These are phyloP conservation scores for Cettia cetti DNA, from an alignment of 2,113 vertebrate species.

Conservation along the genomic window DNA sequence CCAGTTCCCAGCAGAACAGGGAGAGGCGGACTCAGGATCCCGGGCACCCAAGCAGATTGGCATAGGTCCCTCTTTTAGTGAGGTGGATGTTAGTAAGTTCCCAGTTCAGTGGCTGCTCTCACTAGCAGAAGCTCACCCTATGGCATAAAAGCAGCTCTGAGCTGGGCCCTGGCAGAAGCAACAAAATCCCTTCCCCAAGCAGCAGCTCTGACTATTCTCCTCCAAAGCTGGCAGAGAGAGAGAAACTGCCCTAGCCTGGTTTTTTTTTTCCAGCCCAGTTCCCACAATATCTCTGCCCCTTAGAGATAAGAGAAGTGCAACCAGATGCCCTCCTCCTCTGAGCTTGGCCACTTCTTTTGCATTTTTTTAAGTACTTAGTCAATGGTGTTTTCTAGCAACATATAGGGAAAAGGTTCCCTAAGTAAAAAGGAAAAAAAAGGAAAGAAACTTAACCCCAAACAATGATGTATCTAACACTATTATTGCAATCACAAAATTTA, in stretches of 20 bases:
- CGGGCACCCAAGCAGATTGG: accelerated
- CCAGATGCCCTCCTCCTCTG: not conserved
- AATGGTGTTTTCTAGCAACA: not conserved
- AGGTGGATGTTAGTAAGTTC: no score
- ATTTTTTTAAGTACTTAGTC: not conserved
- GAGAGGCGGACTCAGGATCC: not conserved
- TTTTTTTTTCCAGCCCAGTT: not conserved
- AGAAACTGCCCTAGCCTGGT: not conserved
- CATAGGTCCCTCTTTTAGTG: no score
- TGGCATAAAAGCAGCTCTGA: not conserved
- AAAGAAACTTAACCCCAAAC: not conserved
- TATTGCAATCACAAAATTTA: not conserved
- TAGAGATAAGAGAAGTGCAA: not conserved
- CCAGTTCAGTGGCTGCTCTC: no score
- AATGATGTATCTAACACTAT: not conserved
- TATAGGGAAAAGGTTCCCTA: not conserved
- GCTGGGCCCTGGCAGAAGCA: no score
- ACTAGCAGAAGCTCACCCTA: not conserved
- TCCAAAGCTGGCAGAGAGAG: not conserved
- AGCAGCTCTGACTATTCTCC: accelerated
- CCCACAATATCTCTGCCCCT: not conserved
- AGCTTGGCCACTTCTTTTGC: not conserved
- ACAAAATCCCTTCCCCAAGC: not conserved
- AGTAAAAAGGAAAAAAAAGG: not conserved
- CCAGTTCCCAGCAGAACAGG: not conserved